These are phyloP conservation scores for Stomatorhinus walkeri DNA, from an alignment of 2,797 vertebrate genomes.

Conservation along the genomic window DNA sequence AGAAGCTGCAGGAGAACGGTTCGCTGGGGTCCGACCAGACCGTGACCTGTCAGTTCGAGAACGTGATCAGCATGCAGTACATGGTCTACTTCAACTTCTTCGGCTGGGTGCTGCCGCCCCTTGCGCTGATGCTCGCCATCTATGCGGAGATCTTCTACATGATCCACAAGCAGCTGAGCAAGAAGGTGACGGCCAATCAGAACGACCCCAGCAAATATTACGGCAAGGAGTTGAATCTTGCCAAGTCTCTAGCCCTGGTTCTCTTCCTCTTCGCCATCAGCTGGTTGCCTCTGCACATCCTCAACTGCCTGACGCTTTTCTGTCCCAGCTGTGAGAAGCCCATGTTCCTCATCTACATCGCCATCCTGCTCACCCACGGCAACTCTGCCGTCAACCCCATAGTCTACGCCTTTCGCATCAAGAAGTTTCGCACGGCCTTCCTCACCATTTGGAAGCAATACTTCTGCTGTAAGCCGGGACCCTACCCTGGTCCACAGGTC, in stretches of 20 bases:
- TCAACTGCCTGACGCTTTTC: slow-evolving; percentile 92
- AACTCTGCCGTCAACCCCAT: slow-evolving; percentile 98
- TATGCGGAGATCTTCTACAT: slow-evolving; percentile 95
- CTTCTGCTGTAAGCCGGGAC: slow-evolving; percentile 73
- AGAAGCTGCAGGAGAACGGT: slow-evolving; percentile 55
- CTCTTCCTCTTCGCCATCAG: slow-evolving; percentile 85
- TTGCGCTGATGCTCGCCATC: slow-evolving; percentile 86
- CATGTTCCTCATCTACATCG: slow-evolving; percentile 69
- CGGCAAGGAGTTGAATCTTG: slow-evolving; percentile 89
- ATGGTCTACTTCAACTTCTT: slow-evolving; percentile 99
- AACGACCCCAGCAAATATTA: slow-evolving; percentile 87
- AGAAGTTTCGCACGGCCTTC: slow-evolving; percentile 87
- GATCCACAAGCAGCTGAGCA: slow-evolving; percentile 91
- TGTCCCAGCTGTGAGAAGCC: slow-evolving; percentile 69
- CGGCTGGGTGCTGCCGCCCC: slow-evolving; percentile 86
- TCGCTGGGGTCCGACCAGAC: slow-evolving; percentile 58
- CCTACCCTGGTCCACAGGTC: slow-evolving; percentile 45
- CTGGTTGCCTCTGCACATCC: slow-evolving; percentile 92
- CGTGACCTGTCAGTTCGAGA: slow-evolving; percentile 82
- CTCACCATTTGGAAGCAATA: slow-evolving; percentile 88
- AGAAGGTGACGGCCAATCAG: slow-evolving; percentile 71
- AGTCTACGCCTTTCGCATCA: slow-evolving; percentile 90
- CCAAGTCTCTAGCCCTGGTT: slow-evolving; percentile 88
- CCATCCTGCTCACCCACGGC: slow-evolving; percentile 90
- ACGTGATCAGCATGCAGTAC: slow-evolving; percentile 96